These are phyloP conservation scores for Epinephelus coioides DNA, from an alignment of 2,797 vertebrate genomes.

Conservation along the genomic window DNA sequence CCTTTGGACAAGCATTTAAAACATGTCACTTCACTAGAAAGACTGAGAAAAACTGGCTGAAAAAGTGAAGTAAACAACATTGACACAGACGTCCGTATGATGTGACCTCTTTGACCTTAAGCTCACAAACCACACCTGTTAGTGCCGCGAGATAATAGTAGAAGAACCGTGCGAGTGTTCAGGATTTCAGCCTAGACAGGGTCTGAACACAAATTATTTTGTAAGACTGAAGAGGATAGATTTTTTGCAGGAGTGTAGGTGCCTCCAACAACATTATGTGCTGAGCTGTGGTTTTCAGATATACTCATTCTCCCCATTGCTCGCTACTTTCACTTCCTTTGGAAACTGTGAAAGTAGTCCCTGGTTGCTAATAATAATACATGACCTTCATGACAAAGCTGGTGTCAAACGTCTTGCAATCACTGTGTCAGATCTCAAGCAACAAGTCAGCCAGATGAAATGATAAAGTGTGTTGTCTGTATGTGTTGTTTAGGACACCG, in stretches of 20 bases:
- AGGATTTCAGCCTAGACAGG: conserved; percentile 2
- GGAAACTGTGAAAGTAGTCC: conserved; percentile 20
- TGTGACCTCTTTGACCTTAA: conserved; percentile 32
- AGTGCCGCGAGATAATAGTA: too few relatives aligned
- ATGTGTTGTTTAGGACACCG: too few relatives aligned
- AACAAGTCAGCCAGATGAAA: not conserved
- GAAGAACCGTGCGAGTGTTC: not conserved
- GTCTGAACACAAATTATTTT: conserved; percentile 4
- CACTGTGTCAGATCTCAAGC: not conserved
- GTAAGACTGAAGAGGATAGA: not conserved
- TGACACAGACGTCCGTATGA: not conserved
- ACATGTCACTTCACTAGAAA: conserved; percentile 45
- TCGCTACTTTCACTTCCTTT: conserved; percentile 45
- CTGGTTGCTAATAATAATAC: conserved; percentile 2
- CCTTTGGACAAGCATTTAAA: conserved; percentile 29
- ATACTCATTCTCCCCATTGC: not conserved
- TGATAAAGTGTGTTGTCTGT: not conserved
- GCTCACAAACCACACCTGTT: conserved; percentile 35
- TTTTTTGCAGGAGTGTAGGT: not conserved
- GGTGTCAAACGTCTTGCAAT: not conserved
- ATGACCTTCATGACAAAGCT: conserved; percentile 21
- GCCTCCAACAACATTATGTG: not conserved
- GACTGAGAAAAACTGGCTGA: not conserved
- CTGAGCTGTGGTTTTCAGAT: not conserved
- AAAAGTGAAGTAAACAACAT: not conserved